phyloP scores from a whole-genome alignment of 2,113 vertebrate species.

The Montifringilla adamsi region DNA sequence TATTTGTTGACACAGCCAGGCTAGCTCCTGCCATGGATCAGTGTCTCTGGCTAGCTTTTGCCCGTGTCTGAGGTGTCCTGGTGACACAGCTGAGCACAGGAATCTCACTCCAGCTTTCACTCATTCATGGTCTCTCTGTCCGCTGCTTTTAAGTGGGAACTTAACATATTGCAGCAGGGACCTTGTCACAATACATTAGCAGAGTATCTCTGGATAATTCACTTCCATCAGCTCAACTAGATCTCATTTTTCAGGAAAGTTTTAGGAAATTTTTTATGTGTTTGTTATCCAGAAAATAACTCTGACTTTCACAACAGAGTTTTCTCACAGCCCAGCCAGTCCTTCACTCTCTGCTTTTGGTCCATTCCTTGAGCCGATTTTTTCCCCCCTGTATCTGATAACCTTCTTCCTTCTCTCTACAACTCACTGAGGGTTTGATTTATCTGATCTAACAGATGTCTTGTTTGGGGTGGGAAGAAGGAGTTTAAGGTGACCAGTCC shows the following conservation, averaged over 20 bases:
- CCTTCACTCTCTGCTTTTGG: not conserved
- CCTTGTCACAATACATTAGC: slow-evolving; percentile 20
- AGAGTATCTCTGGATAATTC: not conserved
- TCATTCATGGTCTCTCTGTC: not conserved
- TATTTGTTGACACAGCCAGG: not conserved
- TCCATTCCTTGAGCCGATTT: not conserved
- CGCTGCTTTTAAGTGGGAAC: not conserved
- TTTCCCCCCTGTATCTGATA: not conserved
- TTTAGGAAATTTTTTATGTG: not conserved
- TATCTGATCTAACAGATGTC: not conserved
- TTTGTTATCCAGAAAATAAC: not conserved
- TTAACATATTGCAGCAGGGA: not conserved
- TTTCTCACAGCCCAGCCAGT: not conserved
- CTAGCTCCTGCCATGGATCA: not conserved
- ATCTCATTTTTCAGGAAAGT: not conserved
- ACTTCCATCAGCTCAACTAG: not conserved
- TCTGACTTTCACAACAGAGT: not conserved
- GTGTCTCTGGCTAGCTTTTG: not conserved
- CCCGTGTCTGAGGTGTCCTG: not conserved
- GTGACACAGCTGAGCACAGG: not conserved
- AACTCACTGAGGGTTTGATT: not conserved
- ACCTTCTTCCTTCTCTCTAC: not conserved
- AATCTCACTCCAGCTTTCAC: not conserved
- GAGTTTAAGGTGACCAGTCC: not conserved
- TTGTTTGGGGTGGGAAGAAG: not conserved